Conservation (phyloP, 2,113 vertebrate genomes). For the Mellivora capensis region DNA sequence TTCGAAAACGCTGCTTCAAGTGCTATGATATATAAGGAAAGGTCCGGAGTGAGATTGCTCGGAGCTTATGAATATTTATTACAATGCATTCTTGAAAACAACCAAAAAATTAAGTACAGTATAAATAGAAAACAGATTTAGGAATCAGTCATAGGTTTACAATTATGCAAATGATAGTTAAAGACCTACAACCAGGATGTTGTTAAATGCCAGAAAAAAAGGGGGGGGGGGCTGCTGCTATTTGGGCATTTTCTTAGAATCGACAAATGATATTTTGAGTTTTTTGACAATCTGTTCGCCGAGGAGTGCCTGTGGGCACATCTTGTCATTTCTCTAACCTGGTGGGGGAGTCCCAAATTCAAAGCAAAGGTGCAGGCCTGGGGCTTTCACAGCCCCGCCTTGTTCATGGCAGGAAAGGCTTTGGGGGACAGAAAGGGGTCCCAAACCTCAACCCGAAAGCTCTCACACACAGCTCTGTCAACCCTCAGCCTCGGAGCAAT, state of each 20-base stretch:
- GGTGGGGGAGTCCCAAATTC: background rate
- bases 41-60: conserved; percentile 2
- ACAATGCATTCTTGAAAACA: conserved; percentile 39
- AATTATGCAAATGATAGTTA: conserved; percentile 56
- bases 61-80: conserved; percentile 63
- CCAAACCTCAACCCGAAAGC: background rate
- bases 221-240: background rate
- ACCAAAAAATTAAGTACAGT: conserved; percentile 40
- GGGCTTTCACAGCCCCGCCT: background rate
- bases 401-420: background rate
- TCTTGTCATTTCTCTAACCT: background rate
- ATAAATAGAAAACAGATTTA: conserved; percentile 63
- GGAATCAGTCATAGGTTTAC: conserved; percentile 47
- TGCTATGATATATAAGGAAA: background rate
- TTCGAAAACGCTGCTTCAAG: conserved; percentile 25
- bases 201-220: background rate
- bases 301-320: background rate
- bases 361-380: background rate
- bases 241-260: conserved; percentile 32
- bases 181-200: conserved; percentile 55
- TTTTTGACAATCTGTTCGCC: background rate
- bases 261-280: background rate
- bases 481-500: background rate
- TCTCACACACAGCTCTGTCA: background rate
- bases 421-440: accelerated